These are phyloP conservation scores for Cygnus olor DNA, from an alignment of 2,797 vertebrate species.

Conservation along the genomic window DNA sequence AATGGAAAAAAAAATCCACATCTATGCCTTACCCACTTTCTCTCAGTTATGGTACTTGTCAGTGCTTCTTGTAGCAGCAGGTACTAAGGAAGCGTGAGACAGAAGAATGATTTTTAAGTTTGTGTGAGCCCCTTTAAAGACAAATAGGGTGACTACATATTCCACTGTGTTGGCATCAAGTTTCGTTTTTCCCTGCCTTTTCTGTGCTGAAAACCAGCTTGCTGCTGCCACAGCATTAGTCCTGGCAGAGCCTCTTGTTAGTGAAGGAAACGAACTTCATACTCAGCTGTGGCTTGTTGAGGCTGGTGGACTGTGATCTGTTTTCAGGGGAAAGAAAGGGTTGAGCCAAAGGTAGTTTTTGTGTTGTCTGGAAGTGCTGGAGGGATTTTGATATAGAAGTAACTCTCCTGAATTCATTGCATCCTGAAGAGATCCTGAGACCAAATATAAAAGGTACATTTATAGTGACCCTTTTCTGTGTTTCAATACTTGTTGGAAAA, in stretches of 20 bases:
- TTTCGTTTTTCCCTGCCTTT: background rate
- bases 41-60: background rate
- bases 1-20: background rate
- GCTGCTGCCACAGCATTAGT: background rate
- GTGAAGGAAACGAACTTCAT: background rate
- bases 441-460: background rate
- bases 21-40: background rate
- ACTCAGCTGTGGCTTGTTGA: background rate
- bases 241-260: background rate
- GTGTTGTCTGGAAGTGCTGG: fast-evolving
- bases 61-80: conserved; percentile 21
- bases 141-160: background rate
- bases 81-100: conserved; percentile 34
- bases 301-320: background rate
- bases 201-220: background rate
- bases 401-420: background rate
- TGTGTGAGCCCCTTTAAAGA: background rate
- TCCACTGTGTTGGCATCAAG: background rate
- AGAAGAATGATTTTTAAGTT: conserved; percentile 34
- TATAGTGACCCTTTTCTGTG: background rate
- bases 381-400: background rate
- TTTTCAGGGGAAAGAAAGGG: background rate
- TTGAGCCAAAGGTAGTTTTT: background rate
- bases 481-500: background rate
- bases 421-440: background rate